Base-by-base conservation (phyloP, 1,140 invertebrate species). In the Cheumatopsyche charites region DNA sequence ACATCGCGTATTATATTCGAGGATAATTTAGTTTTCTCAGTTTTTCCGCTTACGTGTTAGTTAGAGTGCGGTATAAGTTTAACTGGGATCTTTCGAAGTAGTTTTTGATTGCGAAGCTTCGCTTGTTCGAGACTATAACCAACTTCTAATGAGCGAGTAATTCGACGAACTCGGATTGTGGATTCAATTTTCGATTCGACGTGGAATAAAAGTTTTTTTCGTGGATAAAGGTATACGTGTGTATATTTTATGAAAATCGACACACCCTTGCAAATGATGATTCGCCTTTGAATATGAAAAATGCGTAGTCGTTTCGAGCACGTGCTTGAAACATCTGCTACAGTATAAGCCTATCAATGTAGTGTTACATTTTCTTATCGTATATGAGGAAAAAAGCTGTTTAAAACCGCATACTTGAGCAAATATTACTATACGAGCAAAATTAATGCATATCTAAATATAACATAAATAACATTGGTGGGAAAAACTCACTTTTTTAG, bases 231-330 rank as follows among this genome's bases (percentile, higher is more conserved):
- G n/a, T 9, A 36, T 36, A 4, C 3, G 3, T 36, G 3, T 47
- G 43, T 3, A 13, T 7, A 47, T 7, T 47, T 3, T 13, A 3
- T 12, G 3, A 47, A 7, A 47, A 3, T 12, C 43, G 13, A 13
- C 2, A n/a, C 2, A n/a, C 43, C 15, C 13, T n/a, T 47, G 11
- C 23, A 58, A 58, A 58, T 26, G 55, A 58, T 58, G 55, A 58
- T 58, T 25, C 23, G 55, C 19, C 55, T 58, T 58, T 58, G 55
- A 58, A 58, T 58, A 58, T 58, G 55, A 58, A 58, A 58, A 58
- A 58, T 25, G 19, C 13, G 55, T 13, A 58, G 55, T 58, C 55
- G 55, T 58, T 58, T 58, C 4, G 21, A 58, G n/a, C 55, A 58
- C 23, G 13, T 58, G 55, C 25, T 58, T 13, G 55, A 11, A 58